These are phyloP conservation scores for Orgyia antiqua DNA, from an alignment of 2,888 invertebrate species.

Conservation along the genomic window DNA sequence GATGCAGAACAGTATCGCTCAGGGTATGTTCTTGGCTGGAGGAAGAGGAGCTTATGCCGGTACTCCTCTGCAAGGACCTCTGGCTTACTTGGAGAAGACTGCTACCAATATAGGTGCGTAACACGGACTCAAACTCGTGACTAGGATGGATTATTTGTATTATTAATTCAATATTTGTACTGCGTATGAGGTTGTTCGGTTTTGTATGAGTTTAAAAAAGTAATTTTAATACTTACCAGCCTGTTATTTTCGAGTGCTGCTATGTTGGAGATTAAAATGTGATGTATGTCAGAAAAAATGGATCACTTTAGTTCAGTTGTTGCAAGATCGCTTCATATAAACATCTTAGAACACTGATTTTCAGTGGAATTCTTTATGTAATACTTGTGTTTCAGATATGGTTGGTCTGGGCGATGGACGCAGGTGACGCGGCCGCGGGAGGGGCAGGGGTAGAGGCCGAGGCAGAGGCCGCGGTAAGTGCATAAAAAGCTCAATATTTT, in stretches of 20 bases:
- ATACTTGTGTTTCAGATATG: slow-evolving; percentile 49
- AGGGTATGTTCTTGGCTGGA: slow-evolving; percentile 79
- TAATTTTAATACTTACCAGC: too few relatives aligned
- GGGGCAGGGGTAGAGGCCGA: slow-evolving; percentile 90
- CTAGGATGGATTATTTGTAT: not conserved
- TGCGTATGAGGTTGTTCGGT: not conserved
- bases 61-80: slow-evolving; percentile 86
- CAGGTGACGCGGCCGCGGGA: slow-evolving; percentile 92
- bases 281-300: too few relatives aligned
- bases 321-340: too few relatives aligned
- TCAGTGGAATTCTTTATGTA: too few relatives aligned
- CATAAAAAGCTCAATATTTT: not conserved
- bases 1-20: slow-evolving; percentile 70
- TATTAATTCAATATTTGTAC: not conserved
- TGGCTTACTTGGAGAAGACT: slow-evolving; percentile 93
- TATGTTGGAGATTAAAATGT: too few relatives aligned
- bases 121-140: too few relatives aligned
- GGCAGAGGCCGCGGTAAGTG: slow-evolving; percentile 85
- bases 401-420: slow-evolving; percentile 88
- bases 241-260: too few relatives aligned
- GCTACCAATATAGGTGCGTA: slow-evolving; percentile 89
- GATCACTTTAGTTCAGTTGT: too few relatives aligned
- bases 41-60: slow-evolving; percentile 76
- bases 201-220: too few relatives aligned
- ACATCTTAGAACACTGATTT: too few relatives aligned